These are phyloP conservation scores for Clarias macrocephalus DNA, from an alignment of 2,113 vertebrate genomes.

Conservation along the genomic window DNA sequence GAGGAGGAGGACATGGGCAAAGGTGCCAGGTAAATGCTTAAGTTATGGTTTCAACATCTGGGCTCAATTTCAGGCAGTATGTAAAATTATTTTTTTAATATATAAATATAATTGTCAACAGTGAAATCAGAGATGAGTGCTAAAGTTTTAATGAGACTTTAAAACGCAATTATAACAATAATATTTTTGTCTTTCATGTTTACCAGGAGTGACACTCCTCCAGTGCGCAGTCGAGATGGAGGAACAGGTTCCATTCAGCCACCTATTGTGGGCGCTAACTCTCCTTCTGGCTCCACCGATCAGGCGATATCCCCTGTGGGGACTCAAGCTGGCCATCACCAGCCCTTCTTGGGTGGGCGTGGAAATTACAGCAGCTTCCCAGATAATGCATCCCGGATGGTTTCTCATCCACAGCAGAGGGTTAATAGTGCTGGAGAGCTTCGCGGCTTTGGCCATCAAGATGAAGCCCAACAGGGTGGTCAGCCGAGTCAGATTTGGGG, in stretches of 20 bases:
- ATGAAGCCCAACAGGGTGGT: conserved; percentile 65
- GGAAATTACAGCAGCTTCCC: conserved; percentile 77
- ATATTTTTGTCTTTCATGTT: background rate
- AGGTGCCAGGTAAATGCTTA: conserved; percentile 74
- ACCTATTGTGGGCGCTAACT: conserved; percentile 51
- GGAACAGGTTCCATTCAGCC: conserved; percentile 71
- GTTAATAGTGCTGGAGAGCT: conserved; percentile 60
- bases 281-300: conserved; percentile 69
- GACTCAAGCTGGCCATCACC: conserved; percentile 67
- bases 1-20: conserved; percentile 81
- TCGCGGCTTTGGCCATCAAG: conserved; percentile 70
- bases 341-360: conserved; percentile 76
- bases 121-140: too few relatives aligned
- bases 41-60: background rate
- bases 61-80: background rate
- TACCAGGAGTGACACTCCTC: conserved; percentile 84
- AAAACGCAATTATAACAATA: background rate
- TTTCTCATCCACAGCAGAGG: conserved; percentile 72
- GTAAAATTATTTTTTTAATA: too few relatives aligned
- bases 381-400: conserved; percentile 76
- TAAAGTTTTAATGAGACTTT: background rate
- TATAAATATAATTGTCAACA: background rate
- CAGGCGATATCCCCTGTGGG: conserved; percentile 72
- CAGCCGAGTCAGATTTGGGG: conserved; percentile 76
- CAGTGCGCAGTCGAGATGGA: conserved; percentile 74